A percentile compares a stretch with the other conserved stretches of the same genome.
These are phyloP conservation scores for Philopedon plagiatum DNA, from an alignment of 2,888 invertebrate species.

Conservation along the genomic window DNA sequence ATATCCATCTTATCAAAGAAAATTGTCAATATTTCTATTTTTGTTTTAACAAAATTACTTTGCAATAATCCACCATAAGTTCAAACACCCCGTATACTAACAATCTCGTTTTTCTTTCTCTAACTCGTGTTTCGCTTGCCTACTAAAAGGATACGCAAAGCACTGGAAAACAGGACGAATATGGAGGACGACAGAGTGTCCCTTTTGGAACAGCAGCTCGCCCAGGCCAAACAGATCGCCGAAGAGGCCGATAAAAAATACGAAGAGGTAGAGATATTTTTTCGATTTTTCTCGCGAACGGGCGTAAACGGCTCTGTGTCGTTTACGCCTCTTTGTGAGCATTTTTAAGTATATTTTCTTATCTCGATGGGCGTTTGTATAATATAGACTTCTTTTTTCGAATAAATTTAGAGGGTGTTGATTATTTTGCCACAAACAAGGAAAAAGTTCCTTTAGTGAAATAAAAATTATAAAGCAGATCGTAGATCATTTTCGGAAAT, in stretches of 20 bases:
- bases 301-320: constrained; percentile 12
- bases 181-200: constrained; percentile 99
- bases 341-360: no score
- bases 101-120: constrained; percentile 29
- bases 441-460: no score
- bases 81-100: constrained; percentile 11
- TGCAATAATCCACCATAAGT: background rate
- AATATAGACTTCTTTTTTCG: no score
- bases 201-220: constrained; percentile 96
- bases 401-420: no score
- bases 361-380: no score
- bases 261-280: constrained; percentile 88
- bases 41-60: no score
- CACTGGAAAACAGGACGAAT: constrained; percentile 98
- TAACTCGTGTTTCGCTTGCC: constrained; percentile 28
- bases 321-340: constrained; percentile 1
- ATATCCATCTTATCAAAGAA: no score
- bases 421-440: no score
- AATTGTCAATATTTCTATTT: no score
- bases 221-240: constrained; percentile 99
- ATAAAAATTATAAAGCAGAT: no score
- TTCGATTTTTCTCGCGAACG: constrained; percentile 24
- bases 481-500: no score
- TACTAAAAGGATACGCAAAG: constrained; percentile 90
- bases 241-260: constrained; percentile 99